Percentiles rank a stretch among this genome's conserved stretches.
Evolutionary conservation across 1,140 invertebrate genomes (phyloP).

Genomic region (Rhopalosiphum padi): DNA sequence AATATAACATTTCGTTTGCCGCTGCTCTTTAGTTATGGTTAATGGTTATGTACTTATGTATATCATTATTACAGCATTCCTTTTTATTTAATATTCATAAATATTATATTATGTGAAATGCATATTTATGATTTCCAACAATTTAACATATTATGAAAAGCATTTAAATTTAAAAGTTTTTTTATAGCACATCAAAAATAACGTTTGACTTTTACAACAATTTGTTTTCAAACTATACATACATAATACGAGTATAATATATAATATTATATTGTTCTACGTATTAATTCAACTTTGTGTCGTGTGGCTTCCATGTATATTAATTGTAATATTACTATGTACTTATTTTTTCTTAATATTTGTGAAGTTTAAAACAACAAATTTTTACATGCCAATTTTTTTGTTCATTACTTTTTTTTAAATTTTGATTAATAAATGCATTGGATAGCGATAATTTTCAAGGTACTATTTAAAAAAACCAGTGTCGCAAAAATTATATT

Average conservation of each 20-base stretch:
- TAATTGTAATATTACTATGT: not conserved
- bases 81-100: not conserved
- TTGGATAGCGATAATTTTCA: not conserved
- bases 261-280: not conserved
- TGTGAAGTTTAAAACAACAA: not conserved
- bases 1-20: not conserved
- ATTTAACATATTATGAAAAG: not conserved
- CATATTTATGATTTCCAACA: not conserved
- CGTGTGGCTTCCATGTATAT: not conserved
- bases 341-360: not conserved
- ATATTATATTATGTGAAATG: not conserved
- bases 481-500: not conserved
- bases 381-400: not conserved
- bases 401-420: not conserved
- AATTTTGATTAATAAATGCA: not conserved
- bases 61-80: not conserved
- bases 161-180: not conserved
- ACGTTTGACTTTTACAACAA: not conserved
- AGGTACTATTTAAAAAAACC: constrained; percentile 10
- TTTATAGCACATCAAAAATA: not conserved
- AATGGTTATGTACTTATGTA: no score
- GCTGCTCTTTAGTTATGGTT: not conserved
- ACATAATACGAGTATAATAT: no score
- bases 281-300: not conserved
- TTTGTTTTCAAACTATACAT: not conserved